phyloP scores from a whole-genome alignment of 2,797 vertebrate species.

The Clarias platycephalus region DNA sequence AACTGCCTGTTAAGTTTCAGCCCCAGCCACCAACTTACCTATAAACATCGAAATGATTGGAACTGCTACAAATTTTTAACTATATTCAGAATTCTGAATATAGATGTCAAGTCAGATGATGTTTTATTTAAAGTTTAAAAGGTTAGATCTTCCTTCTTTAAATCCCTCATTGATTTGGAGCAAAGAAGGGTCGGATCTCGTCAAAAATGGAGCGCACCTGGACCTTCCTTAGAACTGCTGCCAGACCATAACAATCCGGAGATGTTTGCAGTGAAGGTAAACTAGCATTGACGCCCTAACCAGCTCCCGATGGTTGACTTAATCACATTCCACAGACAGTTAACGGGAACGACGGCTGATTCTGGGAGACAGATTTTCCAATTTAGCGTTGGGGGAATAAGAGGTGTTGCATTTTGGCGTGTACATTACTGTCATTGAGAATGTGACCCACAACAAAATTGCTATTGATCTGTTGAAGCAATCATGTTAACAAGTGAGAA shows the following conservation, averaged over 20 bases:
- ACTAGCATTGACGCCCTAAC: constrained; percentile 24
- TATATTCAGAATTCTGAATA: background rate
- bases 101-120: background rate
- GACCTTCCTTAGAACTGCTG: background rate
- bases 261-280: constrained; percentile 37
- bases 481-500: constrained; percentile 65
- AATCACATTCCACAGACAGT: constrained; percentile 46
- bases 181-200: background rate
- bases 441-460: constrained; percentile 68
- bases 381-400: constrained; percentile 51
- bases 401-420: constrained; percentile 57
- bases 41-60: background rate
- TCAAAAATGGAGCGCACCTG: background rate
- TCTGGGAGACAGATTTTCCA: constrained; percentile 55
- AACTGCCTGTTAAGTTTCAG: background rate
- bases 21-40: background rate
- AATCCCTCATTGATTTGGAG: background rate
- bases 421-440: constrained; percentile 65
- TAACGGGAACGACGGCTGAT: constrained; percentile 40
- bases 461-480: constrained; percentile 65
- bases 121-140: no score
- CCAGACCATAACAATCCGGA: background rate
- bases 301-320: constrained; percentile 31
- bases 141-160: background rate
- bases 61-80: constrained; percentile 3